A percentile compares a stretch with the other conserved stretches of the same genome.
These are phyloP conservation scores for Heloderma charlesbogerti DNA, from an alignment of 2,113 vertebrate species.

Conservation along the genomic window DNA sequence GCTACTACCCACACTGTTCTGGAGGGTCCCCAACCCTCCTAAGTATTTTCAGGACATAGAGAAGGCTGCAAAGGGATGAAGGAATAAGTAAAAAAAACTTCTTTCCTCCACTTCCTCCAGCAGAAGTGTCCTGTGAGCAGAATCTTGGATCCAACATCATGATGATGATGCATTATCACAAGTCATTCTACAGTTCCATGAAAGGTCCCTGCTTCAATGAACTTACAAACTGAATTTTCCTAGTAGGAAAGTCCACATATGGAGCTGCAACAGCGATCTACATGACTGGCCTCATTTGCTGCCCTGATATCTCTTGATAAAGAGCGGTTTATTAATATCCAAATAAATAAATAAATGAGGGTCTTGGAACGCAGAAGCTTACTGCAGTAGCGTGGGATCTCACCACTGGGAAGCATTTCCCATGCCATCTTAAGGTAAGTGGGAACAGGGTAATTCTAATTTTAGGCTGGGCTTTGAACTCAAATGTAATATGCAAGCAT, in stretches of 20 bases:
- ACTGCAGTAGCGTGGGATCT: no score
- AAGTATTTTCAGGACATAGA: not conserved
- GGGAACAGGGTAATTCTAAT: not conserved
- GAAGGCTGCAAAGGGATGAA: not conserved
- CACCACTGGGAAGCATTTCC: not conserved
- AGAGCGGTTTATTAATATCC: not conserved
- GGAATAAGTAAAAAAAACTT: no score
- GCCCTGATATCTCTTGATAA: not conserved
- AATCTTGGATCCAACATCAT: not conserved
- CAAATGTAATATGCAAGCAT: not conserved
- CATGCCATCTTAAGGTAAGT: no score
- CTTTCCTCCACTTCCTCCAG: not conserved
- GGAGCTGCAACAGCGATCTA: not conserved
- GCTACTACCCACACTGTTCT: not conserved
- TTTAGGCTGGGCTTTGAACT: not conserved
- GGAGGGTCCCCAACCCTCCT: not conserved
- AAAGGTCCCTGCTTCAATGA: not conserved
- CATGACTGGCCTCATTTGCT: not conserved
- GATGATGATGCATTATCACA: not conserved
- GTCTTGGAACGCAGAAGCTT: not conserved
- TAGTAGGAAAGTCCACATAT: not conserved
- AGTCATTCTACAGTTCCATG: not conserved
- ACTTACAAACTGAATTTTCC: not conserved
- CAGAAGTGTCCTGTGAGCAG: not conserved
- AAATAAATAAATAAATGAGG: not conserved